Percentiles rank a stretch among this genome's conserved stretches.
Evolutionary conservation across 2,888 invertebrate species (phyloP).

Genomic region (Hydraecia micacea): DNA sequence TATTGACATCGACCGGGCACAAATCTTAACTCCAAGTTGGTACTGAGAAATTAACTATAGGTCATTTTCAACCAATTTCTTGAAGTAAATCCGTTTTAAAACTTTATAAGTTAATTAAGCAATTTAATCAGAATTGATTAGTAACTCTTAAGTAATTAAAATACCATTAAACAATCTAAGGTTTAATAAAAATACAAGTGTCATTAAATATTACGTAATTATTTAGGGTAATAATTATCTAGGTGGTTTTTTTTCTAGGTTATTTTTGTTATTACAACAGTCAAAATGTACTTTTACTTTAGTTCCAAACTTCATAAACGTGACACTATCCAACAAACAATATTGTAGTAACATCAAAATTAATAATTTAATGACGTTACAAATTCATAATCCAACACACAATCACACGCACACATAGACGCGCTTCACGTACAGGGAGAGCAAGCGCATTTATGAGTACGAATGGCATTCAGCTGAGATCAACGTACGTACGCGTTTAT

Average conservation of each 20-base stretch:
- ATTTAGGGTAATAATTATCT: not conserved
- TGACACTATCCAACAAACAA: not conserved
- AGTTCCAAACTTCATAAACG: not conserved
- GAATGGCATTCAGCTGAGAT: not conserved
- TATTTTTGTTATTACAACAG: not conserved
- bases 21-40: too few relatives aligned
- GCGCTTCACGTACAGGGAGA: not conserved
- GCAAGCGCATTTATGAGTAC: not conserved
- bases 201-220: not conserved
- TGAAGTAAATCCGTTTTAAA: too few relatives aligned
- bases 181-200: too few relatives aligned
- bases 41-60: too few relatives aligned
- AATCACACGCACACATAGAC: not conserved
- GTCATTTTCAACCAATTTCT: too few relatives aligned
- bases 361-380: not conserved
- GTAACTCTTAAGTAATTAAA: too few relatives aligned
- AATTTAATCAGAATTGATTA: too few relatives aligned
- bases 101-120: too few relatives aligned
- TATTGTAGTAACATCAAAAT: not conserved
- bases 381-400: too few relatives aligned
- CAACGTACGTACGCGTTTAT: not conserved
- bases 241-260: not conserved
- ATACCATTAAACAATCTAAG: too few relatives aligned
- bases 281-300: not conserved
- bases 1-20: too few relatives aligned